Conservation (phyloP, 2,113 vertebrate genomes). For the Tetraodon nigroviridis region DNA sequence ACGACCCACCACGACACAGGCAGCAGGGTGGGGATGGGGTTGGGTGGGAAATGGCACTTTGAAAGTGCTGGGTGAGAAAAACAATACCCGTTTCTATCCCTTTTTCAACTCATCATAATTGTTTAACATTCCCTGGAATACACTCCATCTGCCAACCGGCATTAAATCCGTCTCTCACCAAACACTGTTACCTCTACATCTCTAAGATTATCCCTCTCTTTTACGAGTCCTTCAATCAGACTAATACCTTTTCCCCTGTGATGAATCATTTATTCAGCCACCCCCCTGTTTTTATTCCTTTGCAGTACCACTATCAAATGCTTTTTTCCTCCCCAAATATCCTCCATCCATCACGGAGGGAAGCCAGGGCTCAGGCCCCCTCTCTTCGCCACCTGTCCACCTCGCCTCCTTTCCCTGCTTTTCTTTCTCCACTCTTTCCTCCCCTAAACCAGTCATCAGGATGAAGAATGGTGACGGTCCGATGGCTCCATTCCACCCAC, state of each 20-base stretch:
- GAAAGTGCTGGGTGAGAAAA: slow-evolving; percentile 73
- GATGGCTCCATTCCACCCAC: slow-evolving; percentile 67
- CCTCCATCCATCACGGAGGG: slow-evolving; percentile 71
- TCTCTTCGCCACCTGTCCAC: slow-evolving; percentile 25
- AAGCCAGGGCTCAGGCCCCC: slow-evolving; percentile 38
- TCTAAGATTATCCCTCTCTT: slow-evolving; percentile 42
- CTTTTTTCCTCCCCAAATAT: slow-evolving; percentile 62
- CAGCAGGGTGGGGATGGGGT: slow-evolving; percentile 60
- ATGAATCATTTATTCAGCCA: slow-evolving; percentile 66
- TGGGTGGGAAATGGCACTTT: slow-evolving; percentile 71
- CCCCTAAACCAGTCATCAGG: slow-evolving; percentile 68
- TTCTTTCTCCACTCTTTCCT: slow-evolving; percentile 12
- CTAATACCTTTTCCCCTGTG: slow-evolving; percentile 69
- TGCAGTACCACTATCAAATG: slow-evolving; percentile 35
- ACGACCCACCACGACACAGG: slow-evolving; percentile 70
- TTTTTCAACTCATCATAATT: slow-evolving; percentile 51
- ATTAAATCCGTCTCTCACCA: slow-evolving; percentile 66
- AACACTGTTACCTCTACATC: slow-evolving; percentile 68
- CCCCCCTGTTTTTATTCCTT: slow-evolving; percentile 44
- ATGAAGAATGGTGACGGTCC: slow-evolving; percentile 74
- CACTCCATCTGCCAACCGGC: slow-evolving; percentile 72
- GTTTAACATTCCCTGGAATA: slow-evolving; percentile 66
- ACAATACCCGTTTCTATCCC: slow-evolving; percentile 67
- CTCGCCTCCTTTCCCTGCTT: slow-evolving; percentile 21
- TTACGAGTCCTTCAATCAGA: slow-evolving; percentile 54